A percentile compares a stretch with the other conserved stretches of the same genome.
These are phyloP conservation scores for Eurosta solidaginis DNA, from an alignment of 1,140 invertebrate genomes.

Conservation along the genomic window DNA sequence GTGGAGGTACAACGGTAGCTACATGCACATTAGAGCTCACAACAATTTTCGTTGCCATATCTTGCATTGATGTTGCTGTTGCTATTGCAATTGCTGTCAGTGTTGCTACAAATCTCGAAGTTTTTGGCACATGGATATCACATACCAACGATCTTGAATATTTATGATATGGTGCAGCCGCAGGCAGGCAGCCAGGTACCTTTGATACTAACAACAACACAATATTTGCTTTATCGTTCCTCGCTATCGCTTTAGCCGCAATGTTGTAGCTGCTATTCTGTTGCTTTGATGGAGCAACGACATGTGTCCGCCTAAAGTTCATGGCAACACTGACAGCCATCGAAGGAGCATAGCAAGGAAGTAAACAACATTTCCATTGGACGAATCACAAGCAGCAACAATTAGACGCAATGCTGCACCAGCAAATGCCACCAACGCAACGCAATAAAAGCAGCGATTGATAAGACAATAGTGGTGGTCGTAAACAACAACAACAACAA, in stretches of 20 bases:
- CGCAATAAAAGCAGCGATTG: background rate
- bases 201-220: background rate
- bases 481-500: slow-evolving; percentile 38
- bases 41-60: background rate
- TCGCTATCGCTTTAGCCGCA: background rate
- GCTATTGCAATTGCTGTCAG: background rate
- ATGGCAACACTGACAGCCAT: background rate
- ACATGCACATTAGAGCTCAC: no score
- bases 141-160: background rate
- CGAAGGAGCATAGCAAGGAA: background rate
- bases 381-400: background rate
- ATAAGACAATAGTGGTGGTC: slow-evolving; percentile 42
- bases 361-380: background rate
- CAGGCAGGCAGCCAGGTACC: background rate
- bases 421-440: slow-evolving; percentile 10
- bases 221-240: slow-evolving; percentile 26
- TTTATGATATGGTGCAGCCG: slow-evolving; percentile 18
- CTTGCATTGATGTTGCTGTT: background rate
- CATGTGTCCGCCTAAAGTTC: slow-evolving; percentile 50
- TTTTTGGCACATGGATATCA: background rate
- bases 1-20: background rate
- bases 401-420: background rate
- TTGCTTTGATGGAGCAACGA: slow-evolving; percentile 58
- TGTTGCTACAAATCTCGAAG: background rate
- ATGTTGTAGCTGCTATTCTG: slow-evolving; percentile 52